These are phyloP conservation scores for Serinus canaria DNA, from an alignment of 2,113 vertebrate species.

Conservation along the genomic window DNA sequence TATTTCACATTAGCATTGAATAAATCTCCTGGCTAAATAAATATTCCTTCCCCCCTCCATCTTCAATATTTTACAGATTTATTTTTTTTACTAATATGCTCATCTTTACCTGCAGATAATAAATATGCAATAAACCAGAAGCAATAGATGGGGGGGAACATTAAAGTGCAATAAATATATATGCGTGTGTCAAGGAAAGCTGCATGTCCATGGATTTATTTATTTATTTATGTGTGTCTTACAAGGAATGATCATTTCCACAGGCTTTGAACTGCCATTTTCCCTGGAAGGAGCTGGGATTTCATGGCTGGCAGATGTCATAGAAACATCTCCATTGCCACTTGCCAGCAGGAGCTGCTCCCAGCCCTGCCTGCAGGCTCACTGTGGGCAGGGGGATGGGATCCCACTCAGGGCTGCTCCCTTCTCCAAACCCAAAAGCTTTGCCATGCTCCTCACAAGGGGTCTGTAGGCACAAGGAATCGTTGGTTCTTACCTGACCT, in stretches of 20 bases:
- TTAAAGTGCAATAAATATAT: background rate
- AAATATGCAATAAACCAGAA: background rate
- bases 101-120: background rate
- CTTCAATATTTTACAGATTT: background rate
- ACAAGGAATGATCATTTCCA: background rate
- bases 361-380: background rate
- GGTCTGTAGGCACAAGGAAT: background rate
- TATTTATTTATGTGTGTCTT: background rate
- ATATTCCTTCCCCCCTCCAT: background rate
- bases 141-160: background rate
- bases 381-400: background rate
- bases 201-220: background rate
- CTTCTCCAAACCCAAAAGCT: background rate
- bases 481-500: constrained; percentile 26
- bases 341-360: background rate
- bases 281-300: background rate
- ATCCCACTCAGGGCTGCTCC: background rate
- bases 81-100: background rate
- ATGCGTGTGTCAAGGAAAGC: fast-evolving
- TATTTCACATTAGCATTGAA: background rate
- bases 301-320: constrained; percentile 23
- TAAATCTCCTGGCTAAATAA: background rate
- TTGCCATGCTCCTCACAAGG: background rate
- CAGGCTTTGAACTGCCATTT: background rate
- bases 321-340: background rate